Percentiles rank a stretch among this genome's conserved stretches.
These are phyloP conservation scores for Drosophila sechellia DNA, from an alignment of 1,140 invertebrate species.

Conservation along the genomic window DNA sequence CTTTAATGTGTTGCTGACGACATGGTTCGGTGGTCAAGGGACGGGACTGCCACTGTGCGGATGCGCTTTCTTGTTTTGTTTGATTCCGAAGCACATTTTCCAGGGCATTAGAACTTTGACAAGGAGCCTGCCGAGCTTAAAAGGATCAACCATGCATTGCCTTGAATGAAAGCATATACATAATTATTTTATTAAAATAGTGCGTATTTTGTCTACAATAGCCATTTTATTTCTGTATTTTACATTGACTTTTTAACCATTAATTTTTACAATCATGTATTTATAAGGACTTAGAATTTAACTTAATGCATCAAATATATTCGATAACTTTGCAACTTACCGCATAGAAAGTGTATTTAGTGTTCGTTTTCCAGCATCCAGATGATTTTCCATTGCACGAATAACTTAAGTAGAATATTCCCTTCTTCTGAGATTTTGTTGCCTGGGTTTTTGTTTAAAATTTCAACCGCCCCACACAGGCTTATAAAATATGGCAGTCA, in stretches of 20 bases:
- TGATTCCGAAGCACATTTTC: conserved; percentile 35
- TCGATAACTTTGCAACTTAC: neutral
- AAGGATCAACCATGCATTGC: conserved; percentile 4
- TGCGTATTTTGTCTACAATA: too few species aligned
- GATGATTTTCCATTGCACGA: conserved; percentile 12
- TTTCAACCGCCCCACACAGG: conserved; percentile 60
- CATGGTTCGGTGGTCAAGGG: conserved; percentile 10
- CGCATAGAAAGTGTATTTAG: conserved; percentile 29
- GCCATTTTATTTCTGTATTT: too few species aligned
- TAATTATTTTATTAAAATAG: too few species aligned
- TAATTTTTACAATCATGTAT: too few species aligned
- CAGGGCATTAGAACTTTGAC: conserved; percentile 23
- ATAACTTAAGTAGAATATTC: conserved; percentile 26
- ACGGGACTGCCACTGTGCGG: conserved; percentile 19
- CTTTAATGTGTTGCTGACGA: conserved; percentile 67
- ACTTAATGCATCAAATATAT: too few species aligned
- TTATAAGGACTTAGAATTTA: too few species aligned
- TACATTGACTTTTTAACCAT: too few species aligned
- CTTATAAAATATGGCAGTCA: conserved; percentile 72
- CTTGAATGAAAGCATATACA: neutral
- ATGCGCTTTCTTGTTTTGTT: conserved; percentile 32
- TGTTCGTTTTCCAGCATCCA: conserved; percentile 18
- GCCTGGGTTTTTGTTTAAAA: conserved; percentile 70
- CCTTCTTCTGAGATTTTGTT: conserved; percentile 48
- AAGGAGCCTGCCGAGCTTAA: conserved; percentile 10